Evolutionary conservation across 2,888 invertebrate species (phyloP), one percentile per base, ranked within the genome.

Genomic region (Adelognathus sp.): DNA sequence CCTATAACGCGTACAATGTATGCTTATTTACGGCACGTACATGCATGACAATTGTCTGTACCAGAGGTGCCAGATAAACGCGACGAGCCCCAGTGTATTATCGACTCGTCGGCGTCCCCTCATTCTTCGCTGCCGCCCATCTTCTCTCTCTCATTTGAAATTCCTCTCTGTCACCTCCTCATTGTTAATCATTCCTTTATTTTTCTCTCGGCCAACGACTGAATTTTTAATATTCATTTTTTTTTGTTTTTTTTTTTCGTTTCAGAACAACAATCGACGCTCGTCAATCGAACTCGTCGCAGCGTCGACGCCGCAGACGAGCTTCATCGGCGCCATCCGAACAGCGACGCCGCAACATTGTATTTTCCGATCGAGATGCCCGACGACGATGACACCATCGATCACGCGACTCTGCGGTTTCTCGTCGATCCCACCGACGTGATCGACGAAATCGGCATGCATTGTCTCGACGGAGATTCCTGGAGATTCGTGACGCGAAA

Each of bases 331-430:
- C 50, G 33, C n/a, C 24, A 33, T 9, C 14, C 52, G 41, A 16
- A 1, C 0, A 14, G 0, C 16, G 9, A 14, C 16, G 7, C 36
- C 16, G 39, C 9, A 3, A 9, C 77, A 1, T 46, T 88, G 58
- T 86, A 83, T 80, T 88, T 88, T 66, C 87, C 88, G 46, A 69
- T 88, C 50, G 82, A 82, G 60, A 80, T 87, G 11, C 80, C 84
- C 24, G 76, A 81, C 56, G 76, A 82, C 24, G 83, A 84, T 66
- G 61, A 79, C 18, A 61, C 81, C 29, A 89, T 93, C 1, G 92
- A 93, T 77, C 92, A 92, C 83, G 93, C 93, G 50, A 91, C 92
- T 64, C 84, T 93, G 64, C 90, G 93, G 71, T 81, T 93, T 7
- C 84, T 93, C 2, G 81, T 91, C 3, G 85, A 87, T 31, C 39